Evolutionary conservation across 2,888 invertebrate genomes (phyloP).

Genomic region (Melinaea menophilus): DNA sequence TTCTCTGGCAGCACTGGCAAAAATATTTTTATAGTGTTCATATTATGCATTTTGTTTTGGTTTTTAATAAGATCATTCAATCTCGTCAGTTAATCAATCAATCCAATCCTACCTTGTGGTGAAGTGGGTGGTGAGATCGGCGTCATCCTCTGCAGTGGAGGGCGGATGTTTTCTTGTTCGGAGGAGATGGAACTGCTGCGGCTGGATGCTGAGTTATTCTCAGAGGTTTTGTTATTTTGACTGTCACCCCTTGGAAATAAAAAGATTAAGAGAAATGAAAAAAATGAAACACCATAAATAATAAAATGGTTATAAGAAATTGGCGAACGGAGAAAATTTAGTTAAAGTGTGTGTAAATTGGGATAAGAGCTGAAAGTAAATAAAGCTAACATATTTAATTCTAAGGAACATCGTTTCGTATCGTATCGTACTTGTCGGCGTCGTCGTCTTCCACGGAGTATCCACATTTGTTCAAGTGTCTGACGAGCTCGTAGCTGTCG

Average conservation of each 20-base stretch:
- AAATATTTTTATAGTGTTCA: background rate
- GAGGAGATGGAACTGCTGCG: slow-evolving; percentile 71
- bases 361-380: too few species aligned
- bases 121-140: slow-evolving; percentile 69
- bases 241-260: slow-evolving; percentile 20
- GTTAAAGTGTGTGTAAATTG: too few species aligned
- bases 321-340: too few species aligned
- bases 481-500: slow-evolving; percentile 61
- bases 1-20: slow-evolving; percentile 64
- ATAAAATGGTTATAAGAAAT: background rate
- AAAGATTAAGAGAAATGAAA: background rate
- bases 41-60: too few species aligned
- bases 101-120: slow-evolving; percentile 57
- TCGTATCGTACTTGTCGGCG: slow-evolving; percentile 41
- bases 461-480: slow-evolving; percentile 57
- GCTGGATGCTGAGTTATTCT: slow-evolving; percentile 66
- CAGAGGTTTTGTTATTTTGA: slow-evolving; percentile 54
- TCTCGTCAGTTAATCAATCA: too few species aligned
- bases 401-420: too few species aligned
- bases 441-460: slow-evolving; percentile 68
- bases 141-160: slow-evolving; percentile 66
- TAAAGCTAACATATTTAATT: too few species aligned
- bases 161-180: slow-evolving; percentile 68
- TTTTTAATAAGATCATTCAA: too few species aligned
- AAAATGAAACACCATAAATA: too few species aligned